Evolutionary conservation across 1,140 invertebrate genomes (phyloP).

Genomic region (Gonatopus flavifemur): DNA sequence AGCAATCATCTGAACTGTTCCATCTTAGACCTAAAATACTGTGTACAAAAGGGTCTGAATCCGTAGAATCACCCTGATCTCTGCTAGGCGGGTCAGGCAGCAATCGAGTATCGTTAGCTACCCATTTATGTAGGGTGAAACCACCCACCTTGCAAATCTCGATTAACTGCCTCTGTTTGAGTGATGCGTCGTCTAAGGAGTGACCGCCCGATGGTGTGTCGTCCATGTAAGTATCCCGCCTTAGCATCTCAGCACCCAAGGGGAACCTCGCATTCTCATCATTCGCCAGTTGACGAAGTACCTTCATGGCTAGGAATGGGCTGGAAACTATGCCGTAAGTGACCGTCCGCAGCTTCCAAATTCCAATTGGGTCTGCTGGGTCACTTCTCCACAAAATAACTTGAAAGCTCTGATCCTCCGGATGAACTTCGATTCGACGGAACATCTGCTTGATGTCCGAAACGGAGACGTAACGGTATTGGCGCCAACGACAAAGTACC

Average conservation of each 20-base stretch:
- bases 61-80: neutral
- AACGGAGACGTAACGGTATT: neutral
- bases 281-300: neutral
- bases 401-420: neutral
- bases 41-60: neutral
- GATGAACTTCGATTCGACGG: neutral
- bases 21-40: neutral
- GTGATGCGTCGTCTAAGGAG: neutral
- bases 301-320: neutral
- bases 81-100: too few relatives aligned
- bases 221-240: too few relatives aligned
- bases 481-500: neutral
- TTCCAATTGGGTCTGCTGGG: neutral
- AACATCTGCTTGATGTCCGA: too few relatives aligned
- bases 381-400: neutral
- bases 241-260: neutral
- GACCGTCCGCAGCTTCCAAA: neutral
- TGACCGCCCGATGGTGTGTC: too few relatives aligned
- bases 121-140: neutral
- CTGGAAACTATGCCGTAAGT: neutral
- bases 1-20: neutral
- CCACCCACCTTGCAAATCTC: neutral
- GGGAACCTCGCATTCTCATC: neutral
- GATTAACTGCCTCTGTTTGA: neutral
- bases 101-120: too few relatives aligned